Evolutionary conservation across 2,797 vertebrate genomes (phyloP).

Genomic region (Philypnodon macrostomus): DNA sequence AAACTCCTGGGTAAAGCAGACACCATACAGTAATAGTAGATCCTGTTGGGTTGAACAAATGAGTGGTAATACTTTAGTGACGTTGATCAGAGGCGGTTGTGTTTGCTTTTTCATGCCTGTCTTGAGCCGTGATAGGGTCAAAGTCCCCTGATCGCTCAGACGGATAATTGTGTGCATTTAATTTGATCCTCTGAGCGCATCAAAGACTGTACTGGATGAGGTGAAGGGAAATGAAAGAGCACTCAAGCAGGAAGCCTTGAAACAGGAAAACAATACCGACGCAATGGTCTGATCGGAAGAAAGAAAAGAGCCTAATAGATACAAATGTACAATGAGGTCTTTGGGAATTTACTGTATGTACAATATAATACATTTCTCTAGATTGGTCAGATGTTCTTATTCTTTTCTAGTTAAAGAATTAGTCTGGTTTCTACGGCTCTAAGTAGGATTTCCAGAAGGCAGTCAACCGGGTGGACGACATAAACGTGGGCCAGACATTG

Average conservation of each 20-base stretch:
- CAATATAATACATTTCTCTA: too few species aligned
- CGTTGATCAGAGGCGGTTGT: slow-evolving; percentile 24
- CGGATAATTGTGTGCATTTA: slow-evolving; percentile 57
- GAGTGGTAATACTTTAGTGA: slow-evolving; percentile 29
- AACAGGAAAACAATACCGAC: slow-evolving; percentile 35
- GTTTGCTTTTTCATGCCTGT: slow-evolving; percentile 48
- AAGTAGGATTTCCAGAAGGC: too few species aligned
- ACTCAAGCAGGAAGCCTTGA: slow-evolving; percentile 48
- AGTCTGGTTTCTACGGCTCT: too few species aligned
- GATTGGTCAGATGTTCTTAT: too few species aligned
- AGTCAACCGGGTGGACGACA: too few species aligned
- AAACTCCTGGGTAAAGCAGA: too few species aligned
- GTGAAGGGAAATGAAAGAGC: slow-evolving; percentile 22
- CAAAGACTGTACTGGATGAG: slow-evolving; percentile 15
- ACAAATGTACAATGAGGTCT: neutral
- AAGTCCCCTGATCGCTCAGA: slow-evolving; percentile 37
- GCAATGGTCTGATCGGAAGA: slow-evolving; percentile 15
- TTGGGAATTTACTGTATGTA: neutral
- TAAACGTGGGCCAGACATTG: too few species aligned
- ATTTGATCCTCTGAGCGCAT: slow-evolving; percentile 50
- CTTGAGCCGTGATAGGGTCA: slow-evolving; percentile 44
- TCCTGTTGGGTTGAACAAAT: slow-evolving; percentile 27
- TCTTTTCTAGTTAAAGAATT: too few species aligned
- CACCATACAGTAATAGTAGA: neutral
- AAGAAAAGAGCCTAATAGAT: neutral